Conservation (phyloP, 2,888 invertebrate genomes). For the Sinodicranocentrus sp. region DNA sequence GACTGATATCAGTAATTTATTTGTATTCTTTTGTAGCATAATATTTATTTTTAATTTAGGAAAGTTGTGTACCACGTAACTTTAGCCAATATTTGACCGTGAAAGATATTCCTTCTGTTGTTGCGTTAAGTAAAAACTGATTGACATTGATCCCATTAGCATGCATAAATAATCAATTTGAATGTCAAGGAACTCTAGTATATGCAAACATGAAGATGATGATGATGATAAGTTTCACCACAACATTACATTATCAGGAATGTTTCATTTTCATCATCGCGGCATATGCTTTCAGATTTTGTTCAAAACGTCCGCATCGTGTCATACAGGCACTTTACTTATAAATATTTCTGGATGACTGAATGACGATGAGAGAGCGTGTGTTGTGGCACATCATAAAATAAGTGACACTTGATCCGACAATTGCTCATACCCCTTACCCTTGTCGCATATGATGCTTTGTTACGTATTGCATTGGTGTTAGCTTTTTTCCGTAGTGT, state of each 20-base stretch:
- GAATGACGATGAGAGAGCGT: constrained; percentile 51
- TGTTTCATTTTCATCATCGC: neutral
- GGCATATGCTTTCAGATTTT: neutral
- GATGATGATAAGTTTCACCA: neutral
- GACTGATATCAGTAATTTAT: too few relatives aligned
- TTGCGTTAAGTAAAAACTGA: neutral
- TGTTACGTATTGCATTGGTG: neutral
- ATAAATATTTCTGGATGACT: constrained; percentile 61
- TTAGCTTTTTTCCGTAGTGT: neutral
- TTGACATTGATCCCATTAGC: constrained; percentile 45
- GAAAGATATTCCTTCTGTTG: too few relatives aligned
- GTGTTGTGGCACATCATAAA: constrained; percentile 58
- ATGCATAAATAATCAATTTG: neutral
- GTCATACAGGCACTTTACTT: constrained; percentile 57
- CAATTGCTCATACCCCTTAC: neutral
- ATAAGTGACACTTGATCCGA: constrained; percentile 65
- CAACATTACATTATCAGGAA: neutral
- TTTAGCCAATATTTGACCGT: too few relatives aligned
- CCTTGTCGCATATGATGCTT: neutral
- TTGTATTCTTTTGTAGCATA: too few relatives aligned
- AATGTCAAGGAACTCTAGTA: constrained; percentile 42
- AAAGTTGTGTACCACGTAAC: too few relatives aligned
- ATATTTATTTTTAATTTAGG: too few relatives aligned
- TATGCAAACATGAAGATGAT: constrained; percentile 40
- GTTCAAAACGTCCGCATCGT: constrained; percentile 22